A percentile compares a stretch with the other conserved stretches of the same genome.
Conservation (phyloP, 1,140 invertebrate species). For the Bursaphelenchus mucronatus region DNA sequence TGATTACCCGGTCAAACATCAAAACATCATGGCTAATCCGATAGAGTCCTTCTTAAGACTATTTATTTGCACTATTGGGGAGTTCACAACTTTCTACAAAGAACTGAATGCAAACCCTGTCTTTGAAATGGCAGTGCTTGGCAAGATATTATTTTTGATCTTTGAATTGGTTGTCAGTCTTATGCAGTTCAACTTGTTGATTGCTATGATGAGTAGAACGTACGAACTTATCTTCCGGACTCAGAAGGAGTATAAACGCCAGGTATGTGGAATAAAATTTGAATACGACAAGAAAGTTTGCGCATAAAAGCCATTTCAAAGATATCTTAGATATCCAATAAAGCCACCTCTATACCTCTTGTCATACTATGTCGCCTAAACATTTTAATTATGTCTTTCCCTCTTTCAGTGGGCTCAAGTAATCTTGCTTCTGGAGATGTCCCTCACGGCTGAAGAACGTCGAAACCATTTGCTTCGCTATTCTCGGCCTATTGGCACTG, state of each 20-base stretch:
- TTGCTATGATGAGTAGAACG: constrained; percentile 80
- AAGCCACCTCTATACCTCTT: too few relatives aligned
- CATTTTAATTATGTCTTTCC: constrained; percentile 29
- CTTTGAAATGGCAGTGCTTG: neutral
- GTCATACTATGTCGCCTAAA: too few relatives aligned
- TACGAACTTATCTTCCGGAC: constrained; percentile 75
- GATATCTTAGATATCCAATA: too few relatives aligned
- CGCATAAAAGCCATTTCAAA: too few relatives aligned
- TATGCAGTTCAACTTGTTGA: constrained; percentile 89
- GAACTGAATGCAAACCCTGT: neutral
- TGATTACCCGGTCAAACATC: neutral
- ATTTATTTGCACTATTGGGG: neutral
- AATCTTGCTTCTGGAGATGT: constrained; percentile 86
- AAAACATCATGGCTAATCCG: neutral
- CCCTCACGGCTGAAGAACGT: constrained; percentile 78
- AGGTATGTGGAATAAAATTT: constrained; percentile 65
- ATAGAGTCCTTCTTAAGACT: neutral
- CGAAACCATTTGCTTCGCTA: constrained; percentile 77
- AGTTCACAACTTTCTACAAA: neutral
- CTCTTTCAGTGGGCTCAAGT: constrained; percentile 80
- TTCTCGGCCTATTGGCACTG: constrained; percentile 85
- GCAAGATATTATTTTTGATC: constrained; percentile 78
- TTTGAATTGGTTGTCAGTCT: constrained; percentile 93
- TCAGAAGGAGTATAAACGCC: constrained; percentile 90
- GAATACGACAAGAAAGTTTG: too few relatives aligned